Evolutionary conservation across 2,888 invertebrate species (phyloP).

Genomic region (Heterodera filipjevi): DNA sequence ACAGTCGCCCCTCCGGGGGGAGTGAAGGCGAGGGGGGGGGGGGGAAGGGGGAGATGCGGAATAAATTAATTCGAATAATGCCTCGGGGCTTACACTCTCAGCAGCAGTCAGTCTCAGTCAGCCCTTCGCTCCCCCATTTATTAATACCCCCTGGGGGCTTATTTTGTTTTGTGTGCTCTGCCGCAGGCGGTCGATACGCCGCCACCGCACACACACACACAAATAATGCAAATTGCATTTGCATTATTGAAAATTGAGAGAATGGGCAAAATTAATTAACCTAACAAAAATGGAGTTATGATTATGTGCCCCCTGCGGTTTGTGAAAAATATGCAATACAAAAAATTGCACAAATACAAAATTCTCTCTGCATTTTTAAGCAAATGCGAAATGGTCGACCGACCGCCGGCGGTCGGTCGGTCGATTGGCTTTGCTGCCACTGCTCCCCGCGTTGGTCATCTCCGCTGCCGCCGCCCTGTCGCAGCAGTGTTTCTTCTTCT

Average conservation of each 20-base stretch:
- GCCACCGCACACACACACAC: neutral
- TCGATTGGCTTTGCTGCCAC: neutral
- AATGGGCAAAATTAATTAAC: neutral
- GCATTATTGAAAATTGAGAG: neutral
- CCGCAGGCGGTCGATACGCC: too few species aligned
- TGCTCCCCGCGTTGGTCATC: neutral
- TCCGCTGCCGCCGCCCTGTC: neutral
- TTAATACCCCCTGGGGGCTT: slow-evolving; percentile 10
- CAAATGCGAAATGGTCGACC: slow-evolving; percentile 2
- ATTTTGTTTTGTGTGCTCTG: neutral
- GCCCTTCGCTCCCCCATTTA: neutral
- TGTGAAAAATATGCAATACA: too few species aligned
- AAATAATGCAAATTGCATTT: slow-evolving; percentile 9
- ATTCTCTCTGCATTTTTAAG: neutral
- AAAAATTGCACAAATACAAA: too few species aligned
- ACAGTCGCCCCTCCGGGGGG: neutral
- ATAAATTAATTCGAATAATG: slow-evolving; percentile 20
- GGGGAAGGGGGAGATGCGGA: slow-evolving; percentile 14
- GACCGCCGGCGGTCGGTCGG: neutral
- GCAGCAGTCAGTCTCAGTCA: too few species aligned
- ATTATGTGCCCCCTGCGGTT: too few species aligned
- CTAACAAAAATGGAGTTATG: too few species aligned
- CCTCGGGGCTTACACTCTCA: neutral
- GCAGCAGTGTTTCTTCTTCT: neutral
- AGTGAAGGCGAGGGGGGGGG: too few species aligned